Evolutionary conservation across 2,113 vertebrate genomes (phyloP).

Genomic region (Gyps fulvus): DNA sequence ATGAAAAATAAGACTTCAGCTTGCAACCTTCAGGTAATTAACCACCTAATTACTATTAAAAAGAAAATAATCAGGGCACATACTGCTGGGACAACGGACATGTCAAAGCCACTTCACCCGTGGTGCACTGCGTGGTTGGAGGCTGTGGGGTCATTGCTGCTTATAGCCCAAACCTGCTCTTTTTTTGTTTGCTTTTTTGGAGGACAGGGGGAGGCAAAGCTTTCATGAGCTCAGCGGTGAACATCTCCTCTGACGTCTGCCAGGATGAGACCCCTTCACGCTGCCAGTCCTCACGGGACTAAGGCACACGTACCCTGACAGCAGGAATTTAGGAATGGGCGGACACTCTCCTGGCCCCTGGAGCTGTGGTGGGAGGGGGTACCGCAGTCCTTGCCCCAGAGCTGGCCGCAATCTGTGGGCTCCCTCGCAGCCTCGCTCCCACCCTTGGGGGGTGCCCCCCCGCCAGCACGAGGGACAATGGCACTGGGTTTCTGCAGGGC

Average conservation of each 20-base stretch:
- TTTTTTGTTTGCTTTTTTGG: neutral
- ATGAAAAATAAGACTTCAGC: neutral
- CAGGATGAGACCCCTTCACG: fast-evolving
- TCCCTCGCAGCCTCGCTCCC: neutral
- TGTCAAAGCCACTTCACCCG: neutral
- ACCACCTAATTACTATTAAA: neutral
- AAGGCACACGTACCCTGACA: fast-evolving
- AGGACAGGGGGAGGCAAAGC: neutral
- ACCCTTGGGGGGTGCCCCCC: no score
- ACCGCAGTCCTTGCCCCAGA: neutral
- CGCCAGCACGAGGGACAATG: fast-evolving
- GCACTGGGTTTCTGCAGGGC: neutral
- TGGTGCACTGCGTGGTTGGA: fast-evolving
- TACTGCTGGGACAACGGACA: neutral
- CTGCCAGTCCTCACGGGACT: neutral
- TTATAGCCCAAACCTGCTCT: neutral
- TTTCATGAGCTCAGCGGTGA: fast-evolving
- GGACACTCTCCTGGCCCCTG: neutral
- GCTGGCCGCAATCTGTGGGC: no score
- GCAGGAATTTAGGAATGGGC: neutral
- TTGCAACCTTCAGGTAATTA: neutral
- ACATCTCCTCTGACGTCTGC: neutral
- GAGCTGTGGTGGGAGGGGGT: neutral
- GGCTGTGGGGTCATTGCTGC: neutral
- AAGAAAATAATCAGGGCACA: neutral